Conservation (phyloP, 2,888 invertebrate species). For the Napeogenes sylphis region DNA sequence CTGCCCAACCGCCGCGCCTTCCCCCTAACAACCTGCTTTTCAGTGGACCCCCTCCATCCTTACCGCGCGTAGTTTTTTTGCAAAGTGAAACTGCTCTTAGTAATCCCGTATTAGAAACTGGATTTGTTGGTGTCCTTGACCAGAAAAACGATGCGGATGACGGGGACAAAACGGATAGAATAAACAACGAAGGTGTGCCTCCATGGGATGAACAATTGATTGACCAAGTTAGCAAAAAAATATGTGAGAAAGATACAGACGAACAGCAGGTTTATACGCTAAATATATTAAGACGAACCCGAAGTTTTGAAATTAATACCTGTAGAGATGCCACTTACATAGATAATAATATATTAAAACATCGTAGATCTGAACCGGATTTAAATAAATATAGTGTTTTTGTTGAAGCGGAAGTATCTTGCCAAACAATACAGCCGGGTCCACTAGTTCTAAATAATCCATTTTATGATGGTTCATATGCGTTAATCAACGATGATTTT, state of each 20-base stretch:
- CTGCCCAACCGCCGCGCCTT: constrained; percentile 71
- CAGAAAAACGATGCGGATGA: constrained; percentile 57
- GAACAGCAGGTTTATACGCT: constrained; percentile 46
- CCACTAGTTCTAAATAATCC: constrained; percentile 72
- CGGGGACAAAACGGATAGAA: constrained; percentile 66
- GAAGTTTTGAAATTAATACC: constrained; percentile 67
- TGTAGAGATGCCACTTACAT: constrained; percentile 48
- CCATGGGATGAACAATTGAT: constrained; percentile 51
- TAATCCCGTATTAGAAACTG: constrained; percentile 36
- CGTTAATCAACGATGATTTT: constrained; percentile 52
- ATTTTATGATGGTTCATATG: constrained; percentile 69
- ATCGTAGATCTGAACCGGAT: constrained; percentile 68
- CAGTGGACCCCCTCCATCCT: constrained; percentile 67
- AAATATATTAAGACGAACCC: constrained; percentile 59
- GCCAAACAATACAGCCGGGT: constrained; percentile 52
- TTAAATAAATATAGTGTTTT: constrained; percentile 65
- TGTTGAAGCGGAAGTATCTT: constrained; percentile 63
- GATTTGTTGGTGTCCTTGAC: constrained; percentile 42
- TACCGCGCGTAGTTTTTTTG: constrained; percentile 72
- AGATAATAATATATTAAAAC: constrained; percentile 46
- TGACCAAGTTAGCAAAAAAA: constrained; percentile 46
- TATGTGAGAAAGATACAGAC: constrained; percentile 44
- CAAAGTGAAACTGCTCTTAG: constrained; percentile 58
- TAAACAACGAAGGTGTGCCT: constrained; percentile 74
- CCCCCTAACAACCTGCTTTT: constrained; percentile 74